phyloP scores from a whole-genome alignment of 2,113 vertebrate species.

The Carassius auratus region DNA sequence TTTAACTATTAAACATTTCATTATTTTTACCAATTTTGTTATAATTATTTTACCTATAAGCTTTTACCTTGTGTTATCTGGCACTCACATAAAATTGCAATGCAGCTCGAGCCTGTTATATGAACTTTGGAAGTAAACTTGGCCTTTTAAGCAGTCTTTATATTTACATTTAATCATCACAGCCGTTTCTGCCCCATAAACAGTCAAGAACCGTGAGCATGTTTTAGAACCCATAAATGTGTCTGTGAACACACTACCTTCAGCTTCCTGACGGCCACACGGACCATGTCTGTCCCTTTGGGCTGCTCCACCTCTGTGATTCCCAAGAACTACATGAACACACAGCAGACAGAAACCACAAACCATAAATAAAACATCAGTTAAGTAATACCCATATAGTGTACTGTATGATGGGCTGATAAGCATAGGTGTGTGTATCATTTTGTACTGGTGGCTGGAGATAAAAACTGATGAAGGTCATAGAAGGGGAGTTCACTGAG shows the following conservation, averaged over 20 bases:
- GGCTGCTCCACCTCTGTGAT: conserved; percentile 87
- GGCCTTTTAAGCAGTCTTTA: background rate
- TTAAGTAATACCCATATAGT: background rate
- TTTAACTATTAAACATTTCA: background rate
- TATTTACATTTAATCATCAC: conserved; percentile 32
- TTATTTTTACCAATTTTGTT: background rate
- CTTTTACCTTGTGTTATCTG: conserved; percentile 62
- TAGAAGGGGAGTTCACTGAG: background rate
- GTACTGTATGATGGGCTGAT: background rate
- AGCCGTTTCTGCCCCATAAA: conserved; percentile 27
- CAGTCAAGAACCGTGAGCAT: background rate
- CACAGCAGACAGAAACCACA: conserved; percentile 14
- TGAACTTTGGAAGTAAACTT: background rate
- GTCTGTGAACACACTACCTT: conserved; percentile 74
- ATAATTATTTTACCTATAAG: background rate
- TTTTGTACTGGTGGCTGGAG: background rate
- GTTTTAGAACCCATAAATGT: conserved; percentile 75
- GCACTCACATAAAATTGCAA: conserved; percentile 82
- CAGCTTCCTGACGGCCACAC: conserved; percentile 86
- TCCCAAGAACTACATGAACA: conserved; percentile 82
- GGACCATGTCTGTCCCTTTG: conserved; percentile 87
- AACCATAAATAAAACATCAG: background rate
- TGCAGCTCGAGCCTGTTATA: background rate
- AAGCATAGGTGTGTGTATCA: conserved; percentile 9
- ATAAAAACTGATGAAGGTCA: conserved; percentile 33